phyloP scores from a whole-genome alignment of 2,888 invertebrate species.

The Blomia tropicalis region DNA sequence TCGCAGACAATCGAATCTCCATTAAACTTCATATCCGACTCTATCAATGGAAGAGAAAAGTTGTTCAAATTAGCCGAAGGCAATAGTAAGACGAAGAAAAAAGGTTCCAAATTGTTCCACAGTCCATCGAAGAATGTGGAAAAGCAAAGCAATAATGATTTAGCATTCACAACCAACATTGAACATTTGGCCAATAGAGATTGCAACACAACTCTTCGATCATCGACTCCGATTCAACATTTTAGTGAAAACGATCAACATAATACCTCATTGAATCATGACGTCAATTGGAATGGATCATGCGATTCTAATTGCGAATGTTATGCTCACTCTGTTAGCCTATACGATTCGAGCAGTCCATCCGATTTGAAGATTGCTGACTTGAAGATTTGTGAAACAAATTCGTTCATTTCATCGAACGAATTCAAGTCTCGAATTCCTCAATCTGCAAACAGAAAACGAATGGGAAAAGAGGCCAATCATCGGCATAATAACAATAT shows the following conservation, averaged over 20 bases:
- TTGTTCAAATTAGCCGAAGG: slow-evolving; percentile 19
- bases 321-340: background rate
- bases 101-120: background rate
- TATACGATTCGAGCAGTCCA: background rate
- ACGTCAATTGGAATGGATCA: background rate
- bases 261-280: background rate
- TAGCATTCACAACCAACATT: slow-evolving; percentile 14
- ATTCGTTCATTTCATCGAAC: background rate
- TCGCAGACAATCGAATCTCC: slow-evolving; percentile 2
- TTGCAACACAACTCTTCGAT: background rate
- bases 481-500: no score
- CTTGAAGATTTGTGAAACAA: background rate
- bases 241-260: background rate
- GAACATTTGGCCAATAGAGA: slow-evolving; percentile 13
- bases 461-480: background rate
- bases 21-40: background rate
- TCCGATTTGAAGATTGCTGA: background rate
- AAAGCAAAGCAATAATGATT: slow-evolving; percentile 4
- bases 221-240: slow-evolving; percentile 1
- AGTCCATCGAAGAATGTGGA: background rate
- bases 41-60: background rate
- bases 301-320: slow-evolving; percentile 5
- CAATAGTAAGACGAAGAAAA: slow-evolving; percentile 10
- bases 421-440: background rate
- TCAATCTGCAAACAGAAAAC: background rate